Conservation (phyloP, 92 coral and sea anemone species). For the Zoanthus sansibaricus region DNA sequence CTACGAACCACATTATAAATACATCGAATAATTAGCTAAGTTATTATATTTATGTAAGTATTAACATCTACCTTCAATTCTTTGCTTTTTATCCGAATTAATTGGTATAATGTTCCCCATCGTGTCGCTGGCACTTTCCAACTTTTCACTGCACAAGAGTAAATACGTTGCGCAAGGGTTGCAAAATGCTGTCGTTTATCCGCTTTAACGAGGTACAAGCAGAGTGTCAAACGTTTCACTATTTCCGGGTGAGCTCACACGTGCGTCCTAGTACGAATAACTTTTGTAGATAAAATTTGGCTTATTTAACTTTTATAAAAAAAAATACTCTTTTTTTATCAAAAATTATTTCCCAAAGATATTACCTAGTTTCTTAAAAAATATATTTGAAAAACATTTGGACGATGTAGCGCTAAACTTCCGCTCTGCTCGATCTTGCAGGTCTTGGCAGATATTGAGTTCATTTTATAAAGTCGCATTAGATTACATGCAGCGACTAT, state of each 20-base stretch:
- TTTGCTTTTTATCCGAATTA: conserved; percentile 76
- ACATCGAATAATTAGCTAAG: too few relatives aligned
- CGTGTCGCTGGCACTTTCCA: not conserved
- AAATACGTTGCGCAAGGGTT: conserved; percentile 13
- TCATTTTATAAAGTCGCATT: not conserved
- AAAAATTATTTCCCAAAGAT: not conserved
- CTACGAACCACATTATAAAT: too few relatives aligned
- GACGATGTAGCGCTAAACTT: not conserved
- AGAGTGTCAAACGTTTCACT: not conserved
- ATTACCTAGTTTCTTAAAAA: too few relatives aligned
- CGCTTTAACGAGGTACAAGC: conserved; percentile 27
- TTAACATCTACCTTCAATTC: conserved; percentile 77
- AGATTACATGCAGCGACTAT: not conserved
- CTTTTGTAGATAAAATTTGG: not conserved
- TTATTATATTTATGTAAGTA: not conserved
- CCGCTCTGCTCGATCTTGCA: not conserved
- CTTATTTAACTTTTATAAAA: not conserved
- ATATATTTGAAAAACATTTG: not conserved
- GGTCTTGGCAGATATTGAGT: not conserved
- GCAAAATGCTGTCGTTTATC: not conserved
- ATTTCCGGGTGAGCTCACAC: conserved; percentile 12
- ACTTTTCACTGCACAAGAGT: not conserved
- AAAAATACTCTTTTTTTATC: not conserved
- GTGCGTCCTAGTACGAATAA: not conserved
- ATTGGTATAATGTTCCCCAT: conserved; percentile 91